Base-by-base conservation (phyloP, 2,888 invertebrate genomes). In the Theodoxus fluviatilis region DNA sequence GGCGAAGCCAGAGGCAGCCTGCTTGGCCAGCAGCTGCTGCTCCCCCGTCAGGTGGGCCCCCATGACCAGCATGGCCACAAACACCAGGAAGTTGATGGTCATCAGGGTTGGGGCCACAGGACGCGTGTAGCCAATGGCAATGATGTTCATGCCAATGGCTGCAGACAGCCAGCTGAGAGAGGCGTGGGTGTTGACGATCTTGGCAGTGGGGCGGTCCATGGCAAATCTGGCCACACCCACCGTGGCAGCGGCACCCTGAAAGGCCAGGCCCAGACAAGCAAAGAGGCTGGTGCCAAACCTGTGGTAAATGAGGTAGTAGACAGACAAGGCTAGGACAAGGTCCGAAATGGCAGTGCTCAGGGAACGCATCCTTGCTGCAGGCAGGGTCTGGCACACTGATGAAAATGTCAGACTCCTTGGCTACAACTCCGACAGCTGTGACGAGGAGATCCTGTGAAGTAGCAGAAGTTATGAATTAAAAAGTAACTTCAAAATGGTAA, bases 311-410 rank as follows among this genome's bases (percentile, higher is more conserved):
- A 78, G 79, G 73, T 80, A 81, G 40, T 78, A 75, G 7, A 81
- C 80, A 0, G 81, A 79, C 43, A 77, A 63, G 0, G 80, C 81
- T 7, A 85, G 74, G 1, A 80, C 73, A 28, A 79, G 71, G 74
- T 85, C 85, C 1, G 84, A 84, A 2, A 81, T 22, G 3, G 84
- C 80, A 22, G 84, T 84, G 47, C 78, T 81, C 2, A 83, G 66
- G 68, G 83, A 80, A 31, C 78, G 75, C 6, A 77, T 75, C 82
- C 81, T 81, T 28, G 28, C 68, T n/a, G n/a, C n/a, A n/a, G n/a
- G n/a, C n/a, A n/a, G n/a, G n/a, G n/a, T n/a, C n/a, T n/a, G n/a
- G n/a, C n/a, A n/a, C n/a, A n/a, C n/a, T n/a, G n/a, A n/a, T n/a
- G n/a, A n/a, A n/a, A n/a, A n/a, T n/a, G n/a, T n/a, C n/a, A n/a